A percentile compares a stretch with the other conserved stretches of the same genome.
Conservation (phyloP, 2,797 vertebrate species). For the Fistularia tabacaria region DNA sequence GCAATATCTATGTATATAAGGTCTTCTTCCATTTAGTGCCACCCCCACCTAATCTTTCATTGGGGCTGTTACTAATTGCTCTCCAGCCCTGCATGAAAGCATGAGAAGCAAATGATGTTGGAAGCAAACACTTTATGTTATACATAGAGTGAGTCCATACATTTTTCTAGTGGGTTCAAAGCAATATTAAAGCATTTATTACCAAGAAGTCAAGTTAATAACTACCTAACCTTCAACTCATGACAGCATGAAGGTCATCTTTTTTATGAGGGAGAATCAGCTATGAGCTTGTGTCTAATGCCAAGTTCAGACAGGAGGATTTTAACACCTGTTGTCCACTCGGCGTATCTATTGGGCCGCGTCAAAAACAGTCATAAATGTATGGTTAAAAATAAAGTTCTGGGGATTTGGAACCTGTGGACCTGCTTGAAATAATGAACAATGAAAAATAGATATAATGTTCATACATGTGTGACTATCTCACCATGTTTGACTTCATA, state of each 20-base stretch:
- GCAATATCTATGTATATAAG: conserved; percentile 37
- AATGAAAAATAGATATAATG: too few relatives aligned
- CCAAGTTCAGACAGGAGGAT: too few relatives aligned
- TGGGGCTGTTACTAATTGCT: conserved; percentile 21
- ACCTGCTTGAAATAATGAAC: too few relatives aligned
- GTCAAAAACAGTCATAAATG: too few relatives aligned
- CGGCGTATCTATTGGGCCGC: too few relatives aligned
- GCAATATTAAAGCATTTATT: conserved; percentile 37
- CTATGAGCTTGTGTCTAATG: too few relatives aligned
- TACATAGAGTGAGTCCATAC: not conserved
- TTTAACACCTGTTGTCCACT: too few relatives aligned
- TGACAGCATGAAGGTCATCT: too few relatives aligned
- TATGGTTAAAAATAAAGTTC: too few relatives aligned
- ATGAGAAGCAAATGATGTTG: conserved; percentile 14
- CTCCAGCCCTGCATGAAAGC: conserved; percentile 16
- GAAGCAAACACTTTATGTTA: conserved; percentile 38
- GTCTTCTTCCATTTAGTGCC: conserved; percentile 20
- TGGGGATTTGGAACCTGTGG: too few relatives aligned
- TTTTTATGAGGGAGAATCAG: conserved; percentile 1
- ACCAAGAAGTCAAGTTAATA: conserved; percentile 5
- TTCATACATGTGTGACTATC: too few relatives aligned
- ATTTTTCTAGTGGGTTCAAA: conserved; percentile 23
- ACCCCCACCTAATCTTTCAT: conserved; percentile 12
- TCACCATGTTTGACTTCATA: too few relatives aligned
- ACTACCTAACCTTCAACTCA: conserved; percentile 14